Base-by-base conservation (phyloP, 2,113 vertebrate genomes). In the Ia io region DNA sequence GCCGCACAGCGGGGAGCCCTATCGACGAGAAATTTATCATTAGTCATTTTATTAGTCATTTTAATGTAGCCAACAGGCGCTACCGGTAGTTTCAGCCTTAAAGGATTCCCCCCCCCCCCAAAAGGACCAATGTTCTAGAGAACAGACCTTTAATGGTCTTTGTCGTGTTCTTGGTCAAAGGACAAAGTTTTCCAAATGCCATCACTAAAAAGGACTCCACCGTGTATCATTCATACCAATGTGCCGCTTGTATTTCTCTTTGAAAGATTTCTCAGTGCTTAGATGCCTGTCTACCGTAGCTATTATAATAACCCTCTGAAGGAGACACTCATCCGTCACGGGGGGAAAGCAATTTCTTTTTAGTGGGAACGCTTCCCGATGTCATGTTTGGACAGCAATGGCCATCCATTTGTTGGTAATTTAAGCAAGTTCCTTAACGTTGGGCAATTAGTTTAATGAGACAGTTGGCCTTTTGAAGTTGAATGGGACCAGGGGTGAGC, bases 401-500 rank as follows among this genome's bases (percentile, higher is more conserved):
- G 61, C 92, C 84, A 91, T 96, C 83, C 76, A 94, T 96, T 96
- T 96, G 88, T 94, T 89, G 30, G 44, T 95, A 91, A 98, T 97
- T 86, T 96, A 98, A 97, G 96, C 82, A 95, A 97, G 97, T 96
- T 85, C 90, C 96, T 90, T 67, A 85, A 96, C 96, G 95, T 79
- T 63, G 44, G 92, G 83, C 97, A 98, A 98, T 98, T 97, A 97
- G 80, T 93, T 95, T 97, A 97, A 97, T 95, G 96, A 95, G 96
- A 95, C 80, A 80, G 9, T 49, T 89, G 92, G 97, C 95, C 74
- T 44, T 97, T 97, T 97, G 95, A 97, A 2, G 96, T 95, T 77
- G 59, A 76, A 40, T 37, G 65, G 94, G 94, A 61, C 0, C 92
- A 87, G 80, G 92, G 95, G 96, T 94, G 97, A 98, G 67, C 95